Evolutionary conservation across 2,113 vertebrate genomes (phyloP).

Genomic region (Callipepla squamata): DNA sequence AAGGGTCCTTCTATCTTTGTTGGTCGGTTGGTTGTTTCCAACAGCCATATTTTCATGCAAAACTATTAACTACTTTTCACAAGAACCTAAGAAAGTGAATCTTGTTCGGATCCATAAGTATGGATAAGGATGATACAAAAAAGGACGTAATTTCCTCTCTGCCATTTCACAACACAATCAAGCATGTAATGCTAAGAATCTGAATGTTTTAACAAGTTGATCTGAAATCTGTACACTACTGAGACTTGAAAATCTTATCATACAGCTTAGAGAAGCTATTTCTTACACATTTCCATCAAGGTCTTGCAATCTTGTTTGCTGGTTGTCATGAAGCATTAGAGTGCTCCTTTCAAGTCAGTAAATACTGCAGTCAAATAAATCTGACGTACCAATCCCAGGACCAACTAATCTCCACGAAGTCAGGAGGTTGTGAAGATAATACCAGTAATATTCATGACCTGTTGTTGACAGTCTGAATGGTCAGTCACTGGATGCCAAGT

Average conservation of each 20-base stretch:
- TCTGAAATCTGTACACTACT: not conserved
- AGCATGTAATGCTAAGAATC: not conserved
- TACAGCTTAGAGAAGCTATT: not conserved
- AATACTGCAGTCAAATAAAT: not conserved
- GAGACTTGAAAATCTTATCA: not conserved
- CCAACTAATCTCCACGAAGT: not conserved
- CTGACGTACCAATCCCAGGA: not conserved
- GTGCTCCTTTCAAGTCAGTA: not conserved
- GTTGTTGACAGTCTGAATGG: not conserved
- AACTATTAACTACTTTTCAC: no score
- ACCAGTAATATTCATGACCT: not conserved
- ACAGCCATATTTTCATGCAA: no score
- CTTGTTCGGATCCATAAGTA: no score
- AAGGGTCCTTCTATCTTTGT: no score
- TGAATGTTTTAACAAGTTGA: not conserved
- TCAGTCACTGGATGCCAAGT: not conserved
- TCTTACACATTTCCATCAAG: not conserved
- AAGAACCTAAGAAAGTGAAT: no score
- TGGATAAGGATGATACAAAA: not conserved
- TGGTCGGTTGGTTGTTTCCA: no score
- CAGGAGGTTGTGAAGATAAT: not conserved
- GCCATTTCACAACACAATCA: not conserved
- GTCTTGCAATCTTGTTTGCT: not conserved
- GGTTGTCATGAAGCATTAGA: not conserved
- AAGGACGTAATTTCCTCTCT: constrained; percentile 28